Conservation (phyloP, 2,797 vertebrate genomes). For the Cottoperca gobio region DNA sequence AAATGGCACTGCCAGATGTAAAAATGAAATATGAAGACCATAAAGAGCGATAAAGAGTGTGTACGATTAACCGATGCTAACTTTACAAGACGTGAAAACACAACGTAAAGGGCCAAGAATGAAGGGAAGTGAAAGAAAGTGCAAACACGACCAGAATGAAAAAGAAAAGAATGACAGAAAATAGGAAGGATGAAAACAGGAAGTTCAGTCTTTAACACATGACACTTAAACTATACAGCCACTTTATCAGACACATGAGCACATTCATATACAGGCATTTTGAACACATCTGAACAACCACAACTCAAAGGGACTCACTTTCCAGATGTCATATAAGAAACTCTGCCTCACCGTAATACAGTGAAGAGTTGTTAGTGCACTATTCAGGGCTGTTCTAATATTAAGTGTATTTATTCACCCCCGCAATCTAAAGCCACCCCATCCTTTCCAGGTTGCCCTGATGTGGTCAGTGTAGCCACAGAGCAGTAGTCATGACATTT, state of each 20-base stretch:
- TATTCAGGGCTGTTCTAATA: conserved; percentile 40
- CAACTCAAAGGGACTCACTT: conserved; percentile 13
- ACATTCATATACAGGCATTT: not conserved
- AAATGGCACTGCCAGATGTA: conserved; percentile 56
- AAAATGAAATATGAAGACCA: conserved; percentile 30
- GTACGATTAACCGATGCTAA: conserved; percentile 15
- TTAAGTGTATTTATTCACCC: conserved; percentile 46
- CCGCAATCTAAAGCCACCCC: conserved; percentile 29
- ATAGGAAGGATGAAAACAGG: conserved; percentile 49
- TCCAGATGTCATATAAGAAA: conserved; percentile 33
- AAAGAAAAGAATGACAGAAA: conserved; percentile 15
- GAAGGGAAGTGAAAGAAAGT: conserved; percentile 3
- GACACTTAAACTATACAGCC: not conserved
- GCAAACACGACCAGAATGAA: conserved; percentile 7
- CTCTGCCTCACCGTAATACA: not conserved
- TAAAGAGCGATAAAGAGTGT: conserved; percentile 24
- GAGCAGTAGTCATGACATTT: conserved; percentile 35
- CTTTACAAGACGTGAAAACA: conserved; percentile 14
- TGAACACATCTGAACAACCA: conserved; percentile 1
- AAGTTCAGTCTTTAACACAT: conserved; percentile 52
- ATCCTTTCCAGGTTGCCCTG: conserved; percentile 38
- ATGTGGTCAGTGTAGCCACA: conserved; percentile 54
- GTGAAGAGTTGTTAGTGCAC: conserved; percentile 8
- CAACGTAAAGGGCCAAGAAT: not conserved
- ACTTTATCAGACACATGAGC: not conserved